Evolutionary conservation across 1,140 invertebrate genomes (phyloP).

Genomic region (Brachionus rubens): DNA sequence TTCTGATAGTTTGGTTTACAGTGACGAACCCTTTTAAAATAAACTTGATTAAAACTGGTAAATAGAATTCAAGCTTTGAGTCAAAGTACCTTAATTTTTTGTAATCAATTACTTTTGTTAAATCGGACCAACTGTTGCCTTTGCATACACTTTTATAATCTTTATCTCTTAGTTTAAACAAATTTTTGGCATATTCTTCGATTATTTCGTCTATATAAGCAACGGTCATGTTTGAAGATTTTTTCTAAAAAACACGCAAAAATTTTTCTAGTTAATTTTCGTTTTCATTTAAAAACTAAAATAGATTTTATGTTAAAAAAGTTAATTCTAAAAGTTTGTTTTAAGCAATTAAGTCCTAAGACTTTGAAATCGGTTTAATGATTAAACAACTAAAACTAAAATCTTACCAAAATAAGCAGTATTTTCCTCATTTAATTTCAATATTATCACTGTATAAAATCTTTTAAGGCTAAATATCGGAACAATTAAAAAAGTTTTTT

Average conservation of each 20-base stretch:
- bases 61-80: not conserved
- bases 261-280: not conserved
- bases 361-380: too few species aligned
- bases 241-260: conserved; percentile 19
- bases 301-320: conserved; percentile 17
- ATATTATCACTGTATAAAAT: too few species aligned
- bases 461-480: too few species aligned
- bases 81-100: conserved; percentile 25
- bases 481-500: too few species aligned
- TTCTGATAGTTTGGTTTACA: conserved; percentile 1
- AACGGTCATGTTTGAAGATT: conserved; percentile 25
- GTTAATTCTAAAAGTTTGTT: too few species aligned
- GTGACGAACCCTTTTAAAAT: conserved; percentile 1
- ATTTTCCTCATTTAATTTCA: too few species aligned
- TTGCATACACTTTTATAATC: conserved; percentile 27
- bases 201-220: conserved; percentile 30
- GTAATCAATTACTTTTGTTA: conserved; percentile 30
- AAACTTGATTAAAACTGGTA: not conserved
- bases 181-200: conserved; percentile 1
- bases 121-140: conserved; percentile 24
- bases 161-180: conserved; percentile 45
- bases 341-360: too few species aligned
- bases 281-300: not conserved
- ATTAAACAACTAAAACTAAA: too few species aligned
- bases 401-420: too few species aligned